Evolutionary conservation across 30 jellyfish, hydroid and myxozoan species (phyloP), one percentile per base, ranked within the genome.

Genomic region (Pseudorhiza aurosa): DNA sequence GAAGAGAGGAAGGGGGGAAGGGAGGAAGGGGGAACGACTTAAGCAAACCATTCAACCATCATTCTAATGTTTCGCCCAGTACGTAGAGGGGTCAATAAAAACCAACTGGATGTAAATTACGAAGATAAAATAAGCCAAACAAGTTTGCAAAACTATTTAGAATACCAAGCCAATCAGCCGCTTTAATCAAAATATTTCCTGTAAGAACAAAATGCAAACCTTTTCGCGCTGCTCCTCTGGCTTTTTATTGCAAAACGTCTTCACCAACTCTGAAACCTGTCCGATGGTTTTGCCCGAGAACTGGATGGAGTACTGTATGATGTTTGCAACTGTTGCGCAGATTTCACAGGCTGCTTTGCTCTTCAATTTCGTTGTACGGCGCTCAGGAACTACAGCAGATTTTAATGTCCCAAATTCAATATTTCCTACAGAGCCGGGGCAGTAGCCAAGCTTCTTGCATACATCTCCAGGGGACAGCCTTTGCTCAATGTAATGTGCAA

Each of bases 381-480:
- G 10, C 19, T 29, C 27, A 1, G 1, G 27, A 1, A 17, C 17
- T 9, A 31, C 28, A 4, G 35, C 67, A n/a, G 36, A 1, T 36
- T 53, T n/a, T 2, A 53, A 3, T 15, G 35, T 19, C n/a, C n/a
- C n/a, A n/a, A n/a, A n/a, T n/a, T n/a, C n/a, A n/a, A n/a, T n/a
- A 19, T 9, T 2, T 33, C 35, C 8, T 6, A 14, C 36, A 8
- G 29, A 14, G 19, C 10, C 62, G 0, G 74, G 27, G 55, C 85
- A 72, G n/a, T 22, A 46, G 27, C 85, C 74, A 31, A 50, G 59
- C 10, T 21, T 46, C 5, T 49, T 72, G 62, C 85, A 72, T 2
- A 26, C 59, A 29, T 72, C 85, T 25, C 25, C 25, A 1, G 60
- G 58, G 22, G 72, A 28, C 2, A 72, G 57, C 10, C 45, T 62